Percentiles rank a stretch among this genome's conserved stretches.
Evolutionary conservation across 2,113 vertebrate genomes (phyloP).

Genomic region (Cyrtonyx montezumae): DNA sequence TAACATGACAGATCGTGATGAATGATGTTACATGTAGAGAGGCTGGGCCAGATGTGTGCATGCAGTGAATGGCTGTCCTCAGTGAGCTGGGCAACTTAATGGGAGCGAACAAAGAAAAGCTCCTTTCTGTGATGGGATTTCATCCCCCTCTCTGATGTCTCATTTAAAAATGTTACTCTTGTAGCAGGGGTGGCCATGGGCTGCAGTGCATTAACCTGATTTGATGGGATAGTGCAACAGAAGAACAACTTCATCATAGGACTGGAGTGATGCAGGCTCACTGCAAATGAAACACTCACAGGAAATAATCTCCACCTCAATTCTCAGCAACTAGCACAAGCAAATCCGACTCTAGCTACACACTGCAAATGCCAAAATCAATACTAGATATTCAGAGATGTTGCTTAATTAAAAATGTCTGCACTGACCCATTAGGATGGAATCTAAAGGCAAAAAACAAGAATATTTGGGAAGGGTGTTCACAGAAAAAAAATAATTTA

Average conservation of each 20-base stretch:
- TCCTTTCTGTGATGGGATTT: neutral
- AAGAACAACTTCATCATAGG: neutral
- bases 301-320: slow-evolving; percentile 6
- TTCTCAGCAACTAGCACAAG: neutral
- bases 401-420: neutral
- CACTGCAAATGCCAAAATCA: neutral
- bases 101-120: slow-evolving; percentile 4
- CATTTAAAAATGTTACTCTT: neutral
- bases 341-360: neutral
- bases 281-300: neutral
- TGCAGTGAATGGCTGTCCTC: slow-evolving; percentile 12
- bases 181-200: neutral
- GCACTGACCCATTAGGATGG: neutral
- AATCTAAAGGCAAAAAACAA: neutral
- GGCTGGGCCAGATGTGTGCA: slow-evolving; percentile 56
- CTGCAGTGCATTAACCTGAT: neutral
- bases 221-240: neutral
- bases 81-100: neutral
- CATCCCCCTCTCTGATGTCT: neutral
- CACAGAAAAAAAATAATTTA: neutral
- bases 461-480: neutral
- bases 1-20: slow-evolving; percentile 24
- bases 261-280: neutral
- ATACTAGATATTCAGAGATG: neutral
- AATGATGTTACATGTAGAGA: slow-evolving; percentile 31